These are phyloP conservation scores for Andrena bucephala DNA, from an alignment of 2,888 invertebrate genomes.

Conservation along the genomic window DNA sequence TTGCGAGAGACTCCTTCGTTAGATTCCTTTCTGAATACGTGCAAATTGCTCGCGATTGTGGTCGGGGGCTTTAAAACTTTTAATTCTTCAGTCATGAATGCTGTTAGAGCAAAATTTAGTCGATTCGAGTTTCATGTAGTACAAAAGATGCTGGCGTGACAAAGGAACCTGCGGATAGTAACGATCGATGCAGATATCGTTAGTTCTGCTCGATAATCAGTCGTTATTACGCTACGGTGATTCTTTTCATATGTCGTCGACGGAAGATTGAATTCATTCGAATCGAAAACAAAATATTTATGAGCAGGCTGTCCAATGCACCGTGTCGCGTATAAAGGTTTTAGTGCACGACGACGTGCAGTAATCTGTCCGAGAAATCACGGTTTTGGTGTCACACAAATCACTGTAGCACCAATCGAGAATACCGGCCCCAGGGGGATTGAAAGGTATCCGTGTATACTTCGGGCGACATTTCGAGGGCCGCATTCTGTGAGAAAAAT, in stretches of 20 bases:
- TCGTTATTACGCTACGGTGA: background rate
- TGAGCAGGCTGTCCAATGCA: background rate
- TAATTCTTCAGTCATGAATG: background rate
- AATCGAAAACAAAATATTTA: background rate
- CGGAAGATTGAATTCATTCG: background rate
- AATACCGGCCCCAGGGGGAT: conserved; percentile 1
- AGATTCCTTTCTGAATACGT: background rate
- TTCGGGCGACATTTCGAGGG: background rate
- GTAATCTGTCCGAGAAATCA: conserved; percentile 7
- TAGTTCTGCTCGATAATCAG: too few species aligned
- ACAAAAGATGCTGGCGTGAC: too few species aligned
- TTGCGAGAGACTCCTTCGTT: background rate
- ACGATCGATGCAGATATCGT: too few species aligned
- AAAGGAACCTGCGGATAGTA: too few species aligned
- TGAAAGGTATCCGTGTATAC: background rate
- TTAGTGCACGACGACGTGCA: background rate
- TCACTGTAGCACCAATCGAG: background rate
- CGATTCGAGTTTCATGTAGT: too few species aligned
- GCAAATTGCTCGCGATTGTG: background rate
- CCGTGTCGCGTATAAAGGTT: background rate
- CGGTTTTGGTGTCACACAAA: conserved; percentile 8
- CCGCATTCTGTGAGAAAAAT: conserved; percentile 28
- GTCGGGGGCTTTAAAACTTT: background rate
- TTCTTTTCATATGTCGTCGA: background rate
- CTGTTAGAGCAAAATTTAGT: background rate